phyloP scores from a whole-genome alignment of 2,888 invertebrate species.

The Volucella inanis region DNA sequence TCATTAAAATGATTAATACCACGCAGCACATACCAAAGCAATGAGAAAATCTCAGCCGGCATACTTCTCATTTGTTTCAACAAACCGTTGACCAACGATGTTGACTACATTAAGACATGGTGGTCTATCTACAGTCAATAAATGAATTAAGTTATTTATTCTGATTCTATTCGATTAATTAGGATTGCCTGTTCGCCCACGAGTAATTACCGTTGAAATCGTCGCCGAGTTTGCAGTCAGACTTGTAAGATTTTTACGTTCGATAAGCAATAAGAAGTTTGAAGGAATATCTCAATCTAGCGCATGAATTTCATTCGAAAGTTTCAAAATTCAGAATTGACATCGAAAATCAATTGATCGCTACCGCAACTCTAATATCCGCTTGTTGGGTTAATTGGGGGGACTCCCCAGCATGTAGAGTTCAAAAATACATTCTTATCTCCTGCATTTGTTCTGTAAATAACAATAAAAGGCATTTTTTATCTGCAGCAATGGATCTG shows the following conservation, averaged over 20 bases:
- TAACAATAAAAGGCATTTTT: conserved; percentile 66
- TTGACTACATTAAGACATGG: neutral
- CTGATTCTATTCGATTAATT: conserved; percentile 40
- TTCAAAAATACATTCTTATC: conserved; percentile 29
- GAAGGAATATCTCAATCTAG: conserved; percentile 62
- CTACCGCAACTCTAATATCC: conserved; percentile 44
- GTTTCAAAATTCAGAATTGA: conserved; percentile 29
- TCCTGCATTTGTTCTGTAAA: conserved; percentile 26
- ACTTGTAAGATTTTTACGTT: conserved; percentile 16
- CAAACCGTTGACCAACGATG: neutral
- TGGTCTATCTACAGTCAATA: neutral
- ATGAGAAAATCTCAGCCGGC: neutral
- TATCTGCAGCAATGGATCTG: conserved; percentile 61
- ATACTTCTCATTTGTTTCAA: no score
- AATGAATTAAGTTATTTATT: conserved; percentile 45
- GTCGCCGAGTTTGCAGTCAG: conserved; percentile 1
- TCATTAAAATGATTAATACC: conserved; percentile 26
- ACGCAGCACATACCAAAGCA: conserved; percentile 9
- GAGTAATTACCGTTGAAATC: neutral
- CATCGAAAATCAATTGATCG: conserved; percentile 61
- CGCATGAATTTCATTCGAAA: conserved; percentile 11
- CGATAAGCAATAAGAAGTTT: conserved; percentile 4
- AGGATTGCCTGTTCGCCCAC: conserved; percentile 32
- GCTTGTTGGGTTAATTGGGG: conserved; percentile 34
- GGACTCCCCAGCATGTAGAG: conserved; percentile 26